A percentile compares a stretch with the other conserved stretches of the same genome.
phyloP scores from a whole-genome alignment of 23 tunicate species.

The Oikopleura dioica region DNA sequence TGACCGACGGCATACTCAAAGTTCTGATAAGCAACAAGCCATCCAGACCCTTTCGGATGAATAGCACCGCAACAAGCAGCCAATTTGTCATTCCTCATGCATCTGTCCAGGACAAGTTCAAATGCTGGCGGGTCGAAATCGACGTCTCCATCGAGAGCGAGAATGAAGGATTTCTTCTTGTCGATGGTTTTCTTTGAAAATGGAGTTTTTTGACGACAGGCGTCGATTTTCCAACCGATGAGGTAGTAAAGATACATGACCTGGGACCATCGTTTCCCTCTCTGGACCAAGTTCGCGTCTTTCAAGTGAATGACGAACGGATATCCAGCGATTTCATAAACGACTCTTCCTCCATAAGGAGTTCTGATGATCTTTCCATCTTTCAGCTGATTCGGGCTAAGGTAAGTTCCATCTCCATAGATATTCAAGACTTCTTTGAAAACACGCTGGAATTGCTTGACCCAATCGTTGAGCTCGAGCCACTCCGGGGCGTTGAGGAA shows the following conservation, averaged over 20 bases:
- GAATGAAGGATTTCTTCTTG: conserved; percentile 5
- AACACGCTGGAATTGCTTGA: conserved; percentile 1
- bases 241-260: conserved; percentile 9
- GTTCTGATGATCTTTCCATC: conserved; percentile 3
- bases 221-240: conserved; percentile 10
- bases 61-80: conserved; percentile 15
- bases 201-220: neutral
- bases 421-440: neutral
- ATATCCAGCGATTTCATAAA: conserved; percentile 1
- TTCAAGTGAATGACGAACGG: conserved; percentile 10
- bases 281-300: neutral
- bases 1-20: conserved; percentile 20
- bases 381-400: neutral
- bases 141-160: conserved; percentile 17
- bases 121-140: conserved; percentile 11
- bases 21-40: conserved; percentile 14
- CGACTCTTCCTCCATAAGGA: conserved; percentile 7
- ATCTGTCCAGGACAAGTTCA: conserved; percentile 1
- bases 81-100: conserved; percentile 12
- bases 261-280: conserved; percentile 2
- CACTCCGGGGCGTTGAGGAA: neutral
- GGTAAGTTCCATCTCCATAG: neutral
- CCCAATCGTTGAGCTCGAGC: neutral
- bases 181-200: neutral
- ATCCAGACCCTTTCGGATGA: conserved; percentile 16